These are phyloP conservation scores for Alligator sinensis DNA, from an alignment of 2,113 vertebrate species.

Conservation along the genomic window DNA sequence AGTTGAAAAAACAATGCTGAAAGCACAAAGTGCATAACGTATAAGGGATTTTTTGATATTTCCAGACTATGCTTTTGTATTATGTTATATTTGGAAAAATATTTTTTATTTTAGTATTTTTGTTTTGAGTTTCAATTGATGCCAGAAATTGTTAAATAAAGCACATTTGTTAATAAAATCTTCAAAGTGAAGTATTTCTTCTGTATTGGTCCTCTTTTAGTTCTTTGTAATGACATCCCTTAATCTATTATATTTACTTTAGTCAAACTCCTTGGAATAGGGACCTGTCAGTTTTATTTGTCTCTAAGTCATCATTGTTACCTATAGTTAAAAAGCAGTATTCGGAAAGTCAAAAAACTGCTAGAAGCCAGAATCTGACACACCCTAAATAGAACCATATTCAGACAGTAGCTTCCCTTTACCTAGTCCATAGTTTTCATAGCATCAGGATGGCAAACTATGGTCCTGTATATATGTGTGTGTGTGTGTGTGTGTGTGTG, in stretches of 20 bases:
- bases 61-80: not conserved
- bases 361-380: not conserved
- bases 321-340: not conserved
- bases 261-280: not conserved
- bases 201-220: not conserved
- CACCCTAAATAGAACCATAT: not conserved
- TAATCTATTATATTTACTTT: not conserved
- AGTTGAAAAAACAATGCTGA: conserved; percentile 11
- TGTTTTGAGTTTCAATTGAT: conserved; percentile 19
- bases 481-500: too few species aligned
- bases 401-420: not conserved
- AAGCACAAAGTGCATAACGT: not conserved
- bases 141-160: conserved; percentile 34
- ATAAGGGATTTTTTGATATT: not conserved
- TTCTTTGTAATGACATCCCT: not conserved
- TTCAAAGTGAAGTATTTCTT: not conserved
- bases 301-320: not conserved
- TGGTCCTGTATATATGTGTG: not conserved
- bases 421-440: not conserved
- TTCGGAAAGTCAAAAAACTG: not conserved
- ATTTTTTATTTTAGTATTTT: conserved; percentile 24
- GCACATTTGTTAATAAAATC: conserved; percentile 45
- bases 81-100: conserved; percentile 23
- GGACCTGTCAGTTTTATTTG: not conserved
- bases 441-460: conserved; percentile 7